Base-by-base conservation (phyloP, 2,113 vertebrate genomes). In the Tringa solitaria region DNA sequence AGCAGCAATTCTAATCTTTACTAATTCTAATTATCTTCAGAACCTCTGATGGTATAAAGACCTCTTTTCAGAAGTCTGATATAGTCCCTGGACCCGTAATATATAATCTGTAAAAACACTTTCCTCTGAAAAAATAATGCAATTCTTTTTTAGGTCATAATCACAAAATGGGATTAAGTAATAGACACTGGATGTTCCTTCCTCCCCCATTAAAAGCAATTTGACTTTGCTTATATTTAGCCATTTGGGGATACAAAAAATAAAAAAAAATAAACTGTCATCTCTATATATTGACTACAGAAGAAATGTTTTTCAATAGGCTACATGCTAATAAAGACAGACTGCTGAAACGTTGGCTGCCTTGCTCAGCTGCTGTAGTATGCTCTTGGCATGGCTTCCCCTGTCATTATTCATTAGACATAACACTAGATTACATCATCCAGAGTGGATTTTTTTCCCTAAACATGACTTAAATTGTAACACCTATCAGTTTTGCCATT, bases 321-420 rank as follows among this genome's bases (percentile, higher is more conserved):
- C 65, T 63, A 85, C 24, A 64, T n/a, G 20, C 13, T 90, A 57
- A 57, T 64, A 77, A 77, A 61, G 20, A 63, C 12, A 90, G 75
- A 74, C 24, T 84, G 30, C 51, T 94, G 74, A 84, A 89, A 91
- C 59, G 45, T 22, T 63, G 51, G 19, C 54, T 88, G 50, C 43
- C 73, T 91, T 90, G 39, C 60, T 64, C 63, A 86, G 67, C 60
- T 86, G 61, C 51, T 80, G 39, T n/a, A 80, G 56, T 60, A 77
- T 16, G 39, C 27, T 60, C 56, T 93, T 95, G 89, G 84, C 90
- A 61, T 51, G 33, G 9, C 57, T 93, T 90, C 18, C 33, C 12
- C 56, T 90, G 78, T 95, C 91, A 77, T 95, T 95, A 94, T 77
- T 91, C 61, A 89, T 93, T 77, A 82, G 65, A 90, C 74, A 77